Percentiles rank a stretch among this genome's conserved stretches.
Conservation (phyloP, 2,113 vertebrate species). For the Psilopsiagon aurifrons region DNA sequence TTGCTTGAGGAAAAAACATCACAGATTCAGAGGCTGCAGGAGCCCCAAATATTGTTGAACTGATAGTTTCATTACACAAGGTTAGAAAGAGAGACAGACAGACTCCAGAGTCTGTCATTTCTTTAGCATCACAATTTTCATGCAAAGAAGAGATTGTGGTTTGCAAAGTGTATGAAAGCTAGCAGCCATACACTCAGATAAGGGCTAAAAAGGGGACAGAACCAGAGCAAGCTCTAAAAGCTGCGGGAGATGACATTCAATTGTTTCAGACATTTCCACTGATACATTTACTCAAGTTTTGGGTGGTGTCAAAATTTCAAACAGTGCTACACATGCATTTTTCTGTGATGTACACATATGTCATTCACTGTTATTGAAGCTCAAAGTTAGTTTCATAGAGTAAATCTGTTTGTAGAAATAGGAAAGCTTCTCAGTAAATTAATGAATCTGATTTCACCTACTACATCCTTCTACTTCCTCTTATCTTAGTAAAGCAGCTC, state of each 20-base stretch:
- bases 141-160: not conserved
- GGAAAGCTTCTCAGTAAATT: not conserved
- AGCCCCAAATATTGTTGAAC: not conserved
- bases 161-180: not conserved
- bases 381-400: not conserved
- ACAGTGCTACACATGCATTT: not conserved
- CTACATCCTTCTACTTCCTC: not conserved
- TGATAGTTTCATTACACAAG: not conserved
- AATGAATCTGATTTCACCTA: not conserved
- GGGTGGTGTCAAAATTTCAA: not conserved
- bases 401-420: not conserved
- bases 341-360: not conserved
- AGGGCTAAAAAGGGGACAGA: not conserved
- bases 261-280: not conserved
- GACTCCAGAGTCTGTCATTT: not conserved
- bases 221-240: not conserved
- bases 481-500: not conserved
- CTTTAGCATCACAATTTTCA: not conserved
- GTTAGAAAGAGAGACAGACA: not conserved
- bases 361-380: not conserved
- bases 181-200: not conserved
- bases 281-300: fast-evolving
- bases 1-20: not conserved
- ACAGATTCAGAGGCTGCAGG: not conserved
- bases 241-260: not conserved